A percentile compares a stretch with the other conserved stretches of the same genome.
Evolutionary conservation across 2,797 vertebrate species (phyloP).

Genomic region (Corythornis leucogaster): DNA sequence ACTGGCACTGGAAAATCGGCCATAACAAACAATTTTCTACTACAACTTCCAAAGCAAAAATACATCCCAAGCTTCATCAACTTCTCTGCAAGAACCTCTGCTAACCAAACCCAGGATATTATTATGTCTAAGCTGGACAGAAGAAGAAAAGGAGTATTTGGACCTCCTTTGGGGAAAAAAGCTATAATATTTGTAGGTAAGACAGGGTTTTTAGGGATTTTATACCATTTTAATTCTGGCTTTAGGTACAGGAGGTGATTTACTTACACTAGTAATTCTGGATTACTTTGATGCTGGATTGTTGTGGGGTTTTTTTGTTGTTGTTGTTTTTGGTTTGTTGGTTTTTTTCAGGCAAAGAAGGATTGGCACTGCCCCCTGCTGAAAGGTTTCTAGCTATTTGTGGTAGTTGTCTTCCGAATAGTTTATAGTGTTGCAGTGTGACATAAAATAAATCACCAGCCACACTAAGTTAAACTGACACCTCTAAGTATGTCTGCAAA

Average conservation of each 20-base stretch:
- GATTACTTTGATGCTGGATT: neutral
- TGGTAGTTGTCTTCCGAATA: neutral
- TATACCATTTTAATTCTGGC: neutral
- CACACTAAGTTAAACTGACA: neutral
- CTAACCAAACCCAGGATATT: slow-evolving; percentile 92
- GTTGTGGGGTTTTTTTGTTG: too few relatives aligned
- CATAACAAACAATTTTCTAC: slow-evolving; percentile 89
- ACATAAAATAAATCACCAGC: neutral
- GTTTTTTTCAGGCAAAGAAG: neutral
- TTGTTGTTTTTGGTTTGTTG: too few relatives aligned
- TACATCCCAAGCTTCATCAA: slow-evolving; percentile 90
- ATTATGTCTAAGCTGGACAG: slow-evolving; percentile 93
- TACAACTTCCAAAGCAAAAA: slow-evolving; percentile 85
- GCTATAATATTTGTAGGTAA: slow-evolving; percentile 92
- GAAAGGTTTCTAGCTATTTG: neutral
- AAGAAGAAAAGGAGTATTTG: slow-evolving; percentile 89
- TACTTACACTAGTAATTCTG: neutral
- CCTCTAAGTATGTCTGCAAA: neutral
- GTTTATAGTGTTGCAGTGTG: neutral
- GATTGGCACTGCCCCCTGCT: slow-evolving; percentile 1
- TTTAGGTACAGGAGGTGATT: neutral
- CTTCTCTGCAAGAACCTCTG: slow-evolving; percentile 93
- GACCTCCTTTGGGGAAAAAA: slow-evolving; percentile 89
- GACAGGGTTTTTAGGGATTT: neutral
- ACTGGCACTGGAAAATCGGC: slow-evolving; percentile 95